phyloP scores from a whole-genome alignment of 2,797 vertebrate species.

The Pangasius mekongensis region DNA sequence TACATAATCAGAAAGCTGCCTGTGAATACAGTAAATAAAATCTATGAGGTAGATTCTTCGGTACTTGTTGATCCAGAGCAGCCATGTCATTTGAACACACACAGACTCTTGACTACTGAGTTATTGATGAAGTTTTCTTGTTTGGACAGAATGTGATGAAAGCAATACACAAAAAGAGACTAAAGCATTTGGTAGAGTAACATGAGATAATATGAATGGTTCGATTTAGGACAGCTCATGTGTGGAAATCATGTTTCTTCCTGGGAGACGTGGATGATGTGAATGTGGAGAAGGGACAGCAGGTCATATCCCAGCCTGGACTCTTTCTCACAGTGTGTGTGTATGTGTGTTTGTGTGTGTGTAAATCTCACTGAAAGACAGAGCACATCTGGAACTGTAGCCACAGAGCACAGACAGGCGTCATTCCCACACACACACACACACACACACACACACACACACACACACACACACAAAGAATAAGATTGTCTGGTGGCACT shows the following conservation, averaged over 20 bases:
- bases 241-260: conserved; percentile 48
- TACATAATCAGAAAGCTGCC: background rate
- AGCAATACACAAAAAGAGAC: background rate
- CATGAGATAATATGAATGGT: background rate
- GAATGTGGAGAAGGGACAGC: conserved; percentile 22
- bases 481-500: conserved; percentile 31
- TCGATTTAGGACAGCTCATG: conserved; percentile 17
- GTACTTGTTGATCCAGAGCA: background rate
- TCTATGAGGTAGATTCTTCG: background rate
- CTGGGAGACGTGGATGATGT: conserved; percentile 6
- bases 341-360: conserved; percentile 4
- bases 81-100: background rate
- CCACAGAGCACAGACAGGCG: conserved; percentile 68
- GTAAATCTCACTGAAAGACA: conserved; percentile 56
- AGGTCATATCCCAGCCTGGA: conserved; percentile 26
- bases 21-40: background rate
- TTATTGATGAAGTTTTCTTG: background rate
- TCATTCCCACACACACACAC: conserved; percentile 65
- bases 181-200: too few relatives aligned
- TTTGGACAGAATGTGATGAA: background rate
- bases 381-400: conserved; percentile 75
- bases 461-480: conserved; percentile 25
- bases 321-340: conserved; percentile 13
- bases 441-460: conserved; percentile 7
- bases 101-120: background rate